These are phyloP conservation scores for Lasiurus borealis DNA, from an alignment of 2,113 vertebrate genomes.

Conservation along the genomic window DNA sequence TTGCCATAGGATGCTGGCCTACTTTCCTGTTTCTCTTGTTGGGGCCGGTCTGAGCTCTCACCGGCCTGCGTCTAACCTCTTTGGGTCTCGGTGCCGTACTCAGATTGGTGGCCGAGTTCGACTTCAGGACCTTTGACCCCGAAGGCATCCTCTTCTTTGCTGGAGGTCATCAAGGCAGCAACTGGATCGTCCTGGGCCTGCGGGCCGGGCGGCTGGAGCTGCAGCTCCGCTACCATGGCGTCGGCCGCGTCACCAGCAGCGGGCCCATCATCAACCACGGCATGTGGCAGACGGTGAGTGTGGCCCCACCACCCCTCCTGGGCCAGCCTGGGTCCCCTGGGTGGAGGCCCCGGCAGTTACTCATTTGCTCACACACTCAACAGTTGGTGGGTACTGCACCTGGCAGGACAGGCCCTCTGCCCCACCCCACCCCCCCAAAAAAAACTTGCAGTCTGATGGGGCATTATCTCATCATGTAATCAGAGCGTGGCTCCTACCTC, in stretches of 20 bases:
- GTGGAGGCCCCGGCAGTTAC: not conserved
- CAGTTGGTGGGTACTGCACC: no score
- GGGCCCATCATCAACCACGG: slow-evolving; percentile 94
- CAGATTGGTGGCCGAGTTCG: slow-evolving; percentile 95
- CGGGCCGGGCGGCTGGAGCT: slow-evolving; percentile 94
- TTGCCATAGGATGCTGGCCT: not conserved
- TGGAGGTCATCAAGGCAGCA: slow-evolving; percentile 94
- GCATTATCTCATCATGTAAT: accelerated
- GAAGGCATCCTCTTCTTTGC: slow-evolving; percentile 98
- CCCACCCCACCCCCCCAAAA: no score
- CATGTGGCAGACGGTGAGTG: slow-evolving; percentile 94
- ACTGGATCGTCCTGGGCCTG: slow-evolving; percentile 95
- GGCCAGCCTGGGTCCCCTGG: not conserved
- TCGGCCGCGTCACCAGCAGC: slow-evolving; percentile 94
- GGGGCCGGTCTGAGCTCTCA: slow-evolving; percentile 65
- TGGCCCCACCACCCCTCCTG: not conserved
- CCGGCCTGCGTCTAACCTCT: slow-evolving; percentile 74
- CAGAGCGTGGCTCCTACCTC: not conserved
- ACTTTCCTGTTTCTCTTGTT: not conserved
- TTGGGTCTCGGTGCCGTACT: slow-evolving; percentile 78
- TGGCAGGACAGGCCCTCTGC: not conserved
- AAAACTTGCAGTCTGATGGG: not conserved
- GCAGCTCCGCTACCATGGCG: slow-evolving; percentile 92
- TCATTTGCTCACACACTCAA: accelerated
- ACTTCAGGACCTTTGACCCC: slow-evolving; percentile 96